Evolutionary conservation across 2,797 vertebrate species (phyloP).

Genomic region (Crypturellus tataupa): DNA sequence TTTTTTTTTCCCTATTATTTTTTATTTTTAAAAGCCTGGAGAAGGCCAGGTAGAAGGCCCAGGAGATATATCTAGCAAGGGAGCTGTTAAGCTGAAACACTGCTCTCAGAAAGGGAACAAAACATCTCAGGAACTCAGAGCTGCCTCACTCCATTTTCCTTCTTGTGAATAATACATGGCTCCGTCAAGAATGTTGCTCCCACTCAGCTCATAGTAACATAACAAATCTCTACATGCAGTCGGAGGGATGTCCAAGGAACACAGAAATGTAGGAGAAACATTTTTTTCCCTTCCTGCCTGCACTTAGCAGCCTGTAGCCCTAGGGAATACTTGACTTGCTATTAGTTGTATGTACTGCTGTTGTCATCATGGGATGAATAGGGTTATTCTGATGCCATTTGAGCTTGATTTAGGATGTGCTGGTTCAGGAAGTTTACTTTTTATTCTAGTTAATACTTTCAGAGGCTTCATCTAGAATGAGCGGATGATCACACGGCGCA

Average conservation of each 20-base stretch:
- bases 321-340: background rate
- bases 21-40: background rate
- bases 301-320: background rate
- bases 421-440: background rate
- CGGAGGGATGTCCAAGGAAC: slow-evolving; percentile 9
- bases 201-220: slow-evolving; percentile 6
- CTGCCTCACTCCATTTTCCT: background rate
- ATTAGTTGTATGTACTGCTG: background rate
- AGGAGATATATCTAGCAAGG: background rate
- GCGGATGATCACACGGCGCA: rapidly evolving
- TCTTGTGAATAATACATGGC: slow-evolving; percentile 56
- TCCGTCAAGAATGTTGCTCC: slow-evolving; percentile 31
- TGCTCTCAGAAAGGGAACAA: slow-evolving; percentile 13
- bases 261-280: background rate
- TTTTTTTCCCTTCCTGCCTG: background rate
- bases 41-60: background rate
- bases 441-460: background rate
- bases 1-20: background rate
- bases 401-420: background rate
- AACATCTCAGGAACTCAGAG: background rate
- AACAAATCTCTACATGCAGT: background rate
- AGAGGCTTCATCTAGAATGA: background rate
- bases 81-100: background rate
- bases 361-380: background rate
- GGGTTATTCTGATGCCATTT: background rate